Evolutionary conservation across 2,797 vertebrate species (phyloP).

Genomic region (Anomalospiza imberbis): DNA sequence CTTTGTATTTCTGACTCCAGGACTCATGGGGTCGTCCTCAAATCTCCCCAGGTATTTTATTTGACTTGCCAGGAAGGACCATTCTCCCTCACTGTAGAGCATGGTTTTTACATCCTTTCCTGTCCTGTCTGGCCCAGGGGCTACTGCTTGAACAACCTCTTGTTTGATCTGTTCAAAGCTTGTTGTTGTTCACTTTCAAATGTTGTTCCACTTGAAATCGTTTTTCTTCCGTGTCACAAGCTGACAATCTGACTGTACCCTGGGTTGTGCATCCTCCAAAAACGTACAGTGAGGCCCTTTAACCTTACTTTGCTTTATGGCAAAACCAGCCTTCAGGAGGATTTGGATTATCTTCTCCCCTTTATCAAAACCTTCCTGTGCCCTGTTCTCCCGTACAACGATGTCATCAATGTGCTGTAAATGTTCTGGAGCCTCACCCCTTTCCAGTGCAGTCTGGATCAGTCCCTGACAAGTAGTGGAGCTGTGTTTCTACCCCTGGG

Average conservation of each 20-base stretch:
- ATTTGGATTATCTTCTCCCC: not conserved
- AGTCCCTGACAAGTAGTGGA: not conserved
- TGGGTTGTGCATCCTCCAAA: not conserved
- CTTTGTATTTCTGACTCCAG: not conserved
- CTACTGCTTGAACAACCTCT: not conserved
- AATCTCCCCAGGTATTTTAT: not conserved
- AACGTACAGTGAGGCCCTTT: not conserved
- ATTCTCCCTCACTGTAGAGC: not conserved
- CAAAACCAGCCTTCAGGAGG: not conserved
- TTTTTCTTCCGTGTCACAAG: accelerated
- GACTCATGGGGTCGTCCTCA: not conserved
- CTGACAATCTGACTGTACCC: not conserved
- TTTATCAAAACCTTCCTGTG: not conserved
- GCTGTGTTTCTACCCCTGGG: not conserved
- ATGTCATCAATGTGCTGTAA: not conserved
- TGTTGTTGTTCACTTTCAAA: not conserved
- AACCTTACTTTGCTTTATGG: not conserved
- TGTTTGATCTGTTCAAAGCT: not conserved
- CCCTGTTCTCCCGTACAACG: not conserved
- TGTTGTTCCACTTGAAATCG: not conserved
- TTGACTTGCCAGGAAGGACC: not conserved
- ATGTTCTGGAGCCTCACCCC: not conserved
- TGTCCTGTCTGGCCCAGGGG: not conserved
- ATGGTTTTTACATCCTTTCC: not conserved
- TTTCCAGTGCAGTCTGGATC: not conserved